Conservation (phyloP, 2,888 invertebrate species). For the Ametastegia equiseti region DNA sequence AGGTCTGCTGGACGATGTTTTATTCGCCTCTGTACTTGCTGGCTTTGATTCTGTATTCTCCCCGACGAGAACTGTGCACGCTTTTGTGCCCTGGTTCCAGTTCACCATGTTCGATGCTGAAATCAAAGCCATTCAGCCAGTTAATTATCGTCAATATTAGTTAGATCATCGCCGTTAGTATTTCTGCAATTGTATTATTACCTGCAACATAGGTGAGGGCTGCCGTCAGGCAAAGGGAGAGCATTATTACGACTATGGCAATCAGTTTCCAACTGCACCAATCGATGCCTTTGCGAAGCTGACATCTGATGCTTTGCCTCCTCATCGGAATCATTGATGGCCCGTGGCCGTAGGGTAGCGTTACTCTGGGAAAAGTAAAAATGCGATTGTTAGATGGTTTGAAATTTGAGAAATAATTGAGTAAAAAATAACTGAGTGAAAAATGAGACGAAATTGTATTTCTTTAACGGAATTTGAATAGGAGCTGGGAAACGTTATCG, state of each 20-base stretch:
- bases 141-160: conserved; percentile 9
- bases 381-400: background rate
- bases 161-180: background rate
- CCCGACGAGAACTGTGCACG: conserved; percentile 90
- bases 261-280: conserved; percentile 96
- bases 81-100: conserved; percentile 90
- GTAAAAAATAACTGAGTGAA: background rate
- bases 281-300: conserved; percentile 91
- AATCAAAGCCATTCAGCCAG: conserved; percentile 53
- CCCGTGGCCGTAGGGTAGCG: conserved; percentile 73
- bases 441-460: conserved; percentile 6
- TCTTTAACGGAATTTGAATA: background rate
- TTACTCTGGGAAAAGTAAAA: conserved; percentile 65
- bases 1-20: conserved; percentile 81
- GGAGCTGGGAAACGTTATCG: conserved; percentile 8
- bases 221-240: conserved; percentile 89
- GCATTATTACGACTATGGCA: conserved; percentile 91
- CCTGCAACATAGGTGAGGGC: conserved; percentile 93
- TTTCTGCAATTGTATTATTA: conserved; percentile 73
- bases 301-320: conserved; percentile 84
- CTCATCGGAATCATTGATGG: conserved; percentile 75
- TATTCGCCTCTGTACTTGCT: conserved; percentile 84
- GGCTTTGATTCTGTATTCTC: conserved; percentile 86
- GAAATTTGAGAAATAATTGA: background rate
- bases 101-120: conserved; percentile 89